phyloP scores from a whole-genome alignment of 2,113 vertebrate species.

The Cyprinus carpio region DNA sequence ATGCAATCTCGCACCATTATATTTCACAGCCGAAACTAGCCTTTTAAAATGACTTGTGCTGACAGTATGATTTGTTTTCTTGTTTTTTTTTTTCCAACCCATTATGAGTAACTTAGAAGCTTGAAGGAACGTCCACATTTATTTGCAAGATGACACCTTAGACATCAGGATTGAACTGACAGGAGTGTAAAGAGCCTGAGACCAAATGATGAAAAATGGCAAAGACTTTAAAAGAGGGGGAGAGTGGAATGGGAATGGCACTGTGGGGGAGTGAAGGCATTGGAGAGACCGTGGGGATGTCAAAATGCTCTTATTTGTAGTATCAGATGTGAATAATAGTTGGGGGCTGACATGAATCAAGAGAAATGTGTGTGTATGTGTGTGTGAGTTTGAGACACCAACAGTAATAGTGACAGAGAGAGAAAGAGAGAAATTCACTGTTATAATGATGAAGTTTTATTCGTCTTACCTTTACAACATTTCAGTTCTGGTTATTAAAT shows the following conservation, averaged over 20 bases:
- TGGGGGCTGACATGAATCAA: constrained; percentile 16
- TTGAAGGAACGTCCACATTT: constrained; percentile 1
- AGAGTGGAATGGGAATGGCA: neutral
- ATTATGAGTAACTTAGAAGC: constrained; percentile 21
- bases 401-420: neutral
- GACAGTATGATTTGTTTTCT: neutral
- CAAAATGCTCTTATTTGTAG: constrained; percentile 36
- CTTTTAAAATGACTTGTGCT: neutral
- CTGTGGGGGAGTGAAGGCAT: constrained; percentile 2
- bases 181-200: constrained; percentile 4
- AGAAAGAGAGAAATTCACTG: neutral
- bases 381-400: neutral
- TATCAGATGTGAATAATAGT: constrained; percentile 32
- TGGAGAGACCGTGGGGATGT: neutral
- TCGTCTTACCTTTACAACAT: neutral
- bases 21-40: constrained; percentile 6
- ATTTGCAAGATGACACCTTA: constrained; percentile 14
- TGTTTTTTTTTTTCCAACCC: no score
- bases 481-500: no score
- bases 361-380: neutral
- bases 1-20: neutral
- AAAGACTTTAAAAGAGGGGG: constrained; percentile 8
- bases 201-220: constrained; percentile 29
- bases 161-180: neutral
- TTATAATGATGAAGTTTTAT: neutral